Percentiles rank a stretch among this genome's conserved stretches.
Evolutionary conservation across 2,888 invertebrate species (phyloP).

Genomic region (Noctua comes): DNA sequence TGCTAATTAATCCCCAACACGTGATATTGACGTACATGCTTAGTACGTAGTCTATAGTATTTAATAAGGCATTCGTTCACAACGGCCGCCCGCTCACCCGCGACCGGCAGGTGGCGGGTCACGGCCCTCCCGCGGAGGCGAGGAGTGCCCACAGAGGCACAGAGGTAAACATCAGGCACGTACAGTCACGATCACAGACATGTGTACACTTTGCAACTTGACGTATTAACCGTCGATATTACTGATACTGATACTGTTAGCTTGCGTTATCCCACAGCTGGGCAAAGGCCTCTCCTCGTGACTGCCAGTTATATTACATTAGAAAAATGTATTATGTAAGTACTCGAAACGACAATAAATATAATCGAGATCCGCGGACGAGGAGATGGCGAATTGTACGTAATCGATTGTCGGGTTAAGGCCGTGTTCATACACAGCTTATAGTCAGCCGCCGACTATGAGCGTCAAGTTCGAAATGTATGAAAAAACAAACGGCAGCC

Average conservation of each 20-base stretch:
- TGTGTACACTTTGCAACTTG: background rate
- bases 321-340: no score
- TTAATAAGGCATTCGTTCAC: constrained; percentile 39
- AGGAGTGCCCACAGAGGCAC: constrained; percentile 39
- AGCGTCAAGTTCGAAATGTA: no score
- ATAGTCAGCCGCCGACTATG: no score
- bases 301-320: no score
- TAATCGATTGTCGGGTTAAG: background rate
- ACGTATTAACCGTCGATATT: background rate
- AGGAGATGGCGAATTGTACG: background rate
- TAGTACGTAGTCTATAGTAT: constrained; percentile 9
- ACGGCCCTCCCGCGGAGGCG: constrained; percentile 62
- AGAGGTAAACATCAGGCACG: constrained; percentile 56
- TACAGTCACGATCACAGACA: background rate
- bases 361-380: background rate
- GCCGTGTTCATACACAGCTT: no score
- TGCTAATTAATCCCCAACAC: background rate
- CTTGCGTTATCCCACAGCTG: no score
- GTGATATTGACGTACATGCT: constrained; percentile 1
- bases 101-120: constrained; percentile 75
- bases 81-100: constrained; percentile 66
- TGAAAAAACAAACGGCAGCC: no score
- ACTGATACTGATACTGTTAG: no score
- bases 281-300: no score
- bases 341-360: background rate